Conservation (phyloP, 2,888 invertebrate species). For the Strigamia maritima region DNA sequence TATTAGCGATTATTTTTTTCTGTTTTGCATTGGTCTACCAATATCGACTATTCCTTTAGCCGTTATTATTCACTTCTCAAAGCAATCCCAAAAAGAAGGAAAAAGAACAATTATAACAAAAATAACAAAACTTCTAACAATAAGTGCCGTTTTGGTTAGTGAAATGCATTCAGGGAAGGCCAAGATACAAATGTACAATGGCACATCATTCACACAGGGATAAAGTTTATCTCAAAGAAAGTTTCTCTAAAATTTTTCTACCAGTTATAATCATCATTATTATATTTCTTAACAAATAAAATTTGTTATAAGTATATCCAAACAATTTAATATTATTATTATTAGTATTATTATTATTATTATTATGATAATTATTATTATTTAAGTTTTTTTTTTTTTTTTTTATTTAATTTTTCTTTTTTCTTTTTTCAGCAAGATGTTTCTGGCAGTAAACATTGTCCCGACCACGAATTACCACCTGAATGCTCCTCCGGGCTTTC, state of each 20-base stretch:
- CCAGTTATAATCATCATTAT: conserved; percentile 9
- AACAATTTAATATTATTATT: neutral
- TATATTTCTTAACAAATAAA: conserved; percentile 29
- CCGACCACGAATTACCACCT: neutral
- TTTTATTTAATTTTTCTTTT: neutral
- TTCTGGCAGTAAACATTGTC: conserved; percentile 29
- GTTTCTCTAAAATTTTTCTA: conserved; percentile 20
- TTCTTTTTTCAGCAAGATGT: neutral
- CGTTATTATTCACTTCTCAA: neutral
- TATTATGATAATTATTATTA: too few relatives aligned
- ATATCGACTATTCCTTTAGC: too few relatives aligned
- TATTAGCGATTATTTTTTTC: too few relatives aligned
- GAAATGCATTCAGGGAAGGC: conserved; percentile 7
- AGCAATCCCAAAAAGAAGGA: neutral
- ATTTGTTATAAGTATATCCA: conserved; percentile 16
- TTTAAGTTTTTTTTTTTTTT: neutral
- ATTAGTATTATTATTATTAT: too few relatives aligned
- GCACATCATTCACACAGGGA: conserved; percentile 16
- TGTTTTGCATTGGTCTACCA: too few relatives aligned
- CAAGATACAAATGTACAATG: conserved; percentile 8
- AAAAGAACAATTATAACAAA: neutral
- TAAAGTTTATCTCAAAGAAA: conserved; percentile 8
- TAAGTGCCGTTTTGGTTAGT: neutral
- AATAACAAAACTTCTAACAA: neutral
- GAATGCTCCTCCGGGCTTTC: neutral